Percentiles rank a stretch among this genome's conserved stretches.
These are phyloP conservation scores for Acronicta aceris DNA, from an alignment of 2,888 invertebrate genomes.

Conservation along the genomic window DNA sequence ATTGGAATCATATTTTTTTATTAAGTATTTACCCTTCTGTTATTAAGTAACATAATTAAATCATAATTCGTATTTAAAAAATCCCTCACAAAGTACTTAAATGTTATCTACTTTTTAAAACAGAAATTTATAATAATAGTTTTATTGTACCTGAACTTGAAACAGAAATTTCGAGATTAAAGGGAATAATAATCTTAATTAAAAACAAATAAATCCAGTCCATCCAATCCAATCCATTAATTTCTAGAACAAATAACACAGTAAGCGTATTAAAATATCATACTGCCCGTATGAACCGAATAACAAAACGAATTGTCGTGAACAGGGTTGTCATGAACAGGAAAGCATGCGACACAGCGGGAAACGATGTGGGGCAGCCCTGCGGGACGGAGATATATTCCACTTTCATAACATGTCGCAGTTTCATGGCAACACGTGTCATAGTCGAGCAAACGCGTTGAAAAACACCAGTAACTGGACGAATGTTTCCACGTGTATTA, in stretches of 20 bases:
- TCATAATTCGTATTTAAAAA: no score
- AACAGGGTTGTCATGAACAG: conserved; percentile 79
- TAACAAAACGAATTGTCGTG: conserved; percentile 67
- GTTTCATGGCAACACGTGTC: conserved; percentile 72
- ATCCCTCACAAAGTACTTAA: no score
- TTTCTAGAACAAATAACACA: conserved; percentile 32
- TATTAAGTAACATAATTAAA: no score
- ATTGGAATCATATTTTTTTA: no score
- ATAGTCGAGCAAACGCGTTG: conserved; percentile 55
- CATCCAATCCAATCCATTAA: no score
- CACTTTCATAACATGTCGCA: conserved; percentile 72
- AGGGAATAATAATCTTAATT: conserved; percentile 44
- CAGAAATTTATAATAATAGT: no score
- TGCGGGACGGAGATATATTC: conserved; percentile 57
- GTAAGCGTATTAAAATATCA: conserved; percentile 40
- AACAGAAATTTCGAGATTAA: conserved; percentile 42
- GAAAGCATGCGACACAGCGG: conserved; percentile 63
- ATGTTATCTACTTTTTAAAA: no score
- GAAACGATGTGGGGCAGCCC: conserved; percentile 64
- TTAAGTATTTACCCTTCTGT: no score
- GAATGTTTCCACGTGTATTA: conserved; percentile 51
- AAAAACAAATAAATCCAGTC: conserved; percentile 43
- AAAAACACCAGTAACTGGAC: conserved; percentile 60
- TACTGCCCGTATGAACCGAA: conserved; percentile 59
- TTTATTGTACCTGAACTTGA: no score